Evolutionary conservation across 2,888 invertebrate genomes (phyloP).

Genomic region (Pseudoips prasinana): DNA sequence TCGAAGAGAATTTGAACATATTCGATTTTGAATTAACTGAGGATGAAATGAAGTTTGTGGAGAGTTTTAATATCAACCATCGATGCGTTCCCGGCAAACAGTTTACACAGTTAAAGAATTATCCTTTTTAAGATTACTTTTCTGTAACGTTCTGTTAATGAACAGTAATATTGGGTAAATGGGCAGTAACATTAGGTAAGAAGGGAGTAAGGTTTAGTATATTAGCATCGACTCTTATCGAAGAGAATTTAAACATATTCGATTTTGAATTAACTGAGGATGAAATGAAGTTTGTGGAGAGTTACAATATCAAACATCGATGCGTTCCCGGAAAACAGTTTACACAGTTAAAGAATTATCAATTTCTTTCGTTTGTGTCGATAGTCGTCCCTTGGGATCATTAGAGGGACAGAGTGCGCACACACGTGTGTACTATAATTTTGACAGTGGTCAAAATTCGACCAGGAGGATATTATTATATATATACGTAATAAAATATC

Average conservation of each 20-base stretch:
- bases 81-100: constrained; percentile 58
- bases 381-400: no score
- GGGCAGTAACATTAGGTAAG: no score
- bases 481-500: no score
- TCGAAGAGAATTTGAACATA: constrained; percentile 85
- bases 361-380: no score
- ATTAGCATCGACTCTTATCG: no score
- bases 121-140: constrained; percentile 45
- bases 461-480: no score
- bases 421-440: no score
- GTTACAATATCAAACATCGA: constrained; percentile 79
- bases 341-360: constrained; percentile 46
- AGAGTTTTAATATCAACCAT: constrained; percentile 80
- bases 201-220: no score
- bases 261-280: constrained; percentile 81
- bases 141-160: no score
- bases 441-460: no score
- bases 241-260: constrained; percentile 85
- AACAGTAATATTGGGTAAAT: no score
- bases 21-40: constrained; percentile 83
- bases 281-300: constrained; percentile 79
- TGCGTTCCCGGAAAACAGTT: constrained; percentile 57
- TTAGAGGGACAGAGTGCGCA: no score
- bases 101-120: constrained; percentile 45
- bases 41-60: constrained; percentile 79